A percentile compares a stretch with the other conserved stretches of the same genome.
Conservation (phyloP, 2,888 invertebrate species). For the Sylvicola cinctus region DNA sequence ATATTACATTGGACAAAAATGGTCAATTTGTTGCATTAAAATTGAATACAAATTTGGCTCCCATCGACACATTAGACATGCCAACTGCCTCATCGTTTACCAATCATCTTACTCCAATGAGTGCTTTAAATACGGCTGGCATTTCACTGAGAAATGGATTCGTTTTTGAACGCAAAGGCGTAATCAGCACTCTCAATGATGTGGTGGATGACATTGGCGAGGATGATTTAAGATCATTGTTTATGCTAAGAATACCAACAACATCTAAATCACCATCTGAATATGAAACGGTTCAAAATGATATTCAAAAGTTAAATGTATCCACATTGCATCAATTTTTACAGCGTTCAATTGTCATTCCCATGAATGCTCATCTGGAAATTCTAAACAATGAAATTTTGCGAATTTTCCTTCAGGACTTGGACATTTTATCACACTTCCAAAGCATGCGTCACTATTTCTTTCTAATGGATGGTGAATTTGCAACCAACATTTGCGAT, state of each 20-base stretch:
- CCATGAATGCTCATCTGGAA: conserved; percentile 43
- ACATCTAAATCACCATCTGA: no score
- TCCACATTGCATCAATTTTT: conserved; percentile 33
- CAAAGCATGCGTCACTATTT: conserved; percentile 55
- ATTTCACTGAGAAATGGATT: conserved; percentile 13
- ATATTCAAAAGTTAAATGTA: conserved; percentile 11
- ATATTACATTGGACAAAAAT: conserved; percentile 3
- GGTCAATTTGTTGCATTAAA: conserved; percentile 5
- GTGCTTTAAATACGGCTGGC: conserved; percentile 16
- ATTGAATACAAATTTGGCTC: conserved; percentile 1
- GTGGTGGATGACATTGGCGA: conserved; percentile 6
- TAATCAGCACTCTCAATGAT: conserved; percentile 7
- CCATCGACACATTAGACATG: conserved; percentile 3
- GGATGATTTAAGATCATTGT: background rate
- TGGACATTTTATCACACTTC: conserved; percentile 40
- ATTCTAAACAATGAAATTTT: conserved; percentile 52
- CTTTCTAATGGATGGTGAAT: conserved; percentile 62
- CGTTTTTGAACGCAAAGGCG: conserved; percentile 8
- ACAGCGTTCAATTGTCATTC: conserved; percentile 44
- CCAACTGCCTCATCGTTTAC: conserved; percentile 6
- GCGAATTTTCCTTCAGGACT: conserved; percentile 43
- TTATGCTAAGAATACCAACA: no score
- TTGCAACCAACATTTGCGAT: conserved; percentile 47
- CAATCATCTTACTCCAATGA: conserved; percentile 12
- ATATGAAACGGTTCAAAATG: no score